Base-by-base conservation (phyloP, 2,113 vertebrate genomes). In the Corythornis cristatus region DNA sequence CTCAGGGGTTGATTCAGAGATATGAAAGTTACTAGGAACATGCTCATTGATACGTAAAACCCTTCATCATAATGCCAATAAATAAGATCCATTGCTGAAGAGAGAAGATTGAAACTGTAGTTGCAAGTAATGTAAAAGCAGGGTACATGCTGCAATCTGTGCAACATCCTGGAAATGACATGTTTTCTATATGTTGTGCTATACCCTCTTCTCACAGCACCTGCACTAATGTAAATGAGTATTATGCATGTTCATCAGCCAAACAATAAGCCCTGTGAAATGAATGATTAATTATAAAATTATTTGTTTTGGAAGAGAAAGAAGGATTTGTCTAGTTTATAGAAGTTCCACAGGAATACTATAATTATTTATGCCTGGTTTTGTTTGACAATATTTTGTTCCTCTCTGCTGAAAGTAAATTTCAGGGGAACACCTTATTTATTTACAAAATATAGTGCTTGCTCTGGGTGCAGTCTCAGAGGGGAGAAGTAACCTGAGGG, bases 351-450 rank as follows among this genome's bases (percentile, higher is more conserved):
- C 78, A 93, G 79, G 93, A 93, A 96, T 96, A 89, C 70, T 96
- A 91, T 29, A 86, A 93, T 95, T 96, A 94, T 93, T 97, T 89
- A 82, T 95, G 96, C 91, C 93, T 83, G 16, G 86, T 96, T 96
- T 94, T 86, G 67, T 90, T 94, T 95, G 95, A 97, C 91, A 96
- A 79, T 84, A 83, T 95, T 97, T 97, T 97, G 95, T 97, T 97
- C 64, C 60, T 66, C 73, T 92, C 61, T 89, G 92, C 72, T 37
- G 37, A 2, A 58, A 37, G 21, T 53, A 68, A 88, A 67, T 20
- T 88, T 82, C 56, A 60, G 31, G 46, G 51, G 25, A 31, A 62
- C 14, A 90, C 91, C 70, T 58, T 75, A 35, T 13, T 79, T 2
- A 71, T 90, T 95, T 93, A 60, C 31, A 62, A n/a, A 40, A 43